These are phyloP conservation scores for Caenorhabditis zanzibari DNA, from an alignment of 2,888 invertebrate species.

Conservation along the genomic window DNA sequence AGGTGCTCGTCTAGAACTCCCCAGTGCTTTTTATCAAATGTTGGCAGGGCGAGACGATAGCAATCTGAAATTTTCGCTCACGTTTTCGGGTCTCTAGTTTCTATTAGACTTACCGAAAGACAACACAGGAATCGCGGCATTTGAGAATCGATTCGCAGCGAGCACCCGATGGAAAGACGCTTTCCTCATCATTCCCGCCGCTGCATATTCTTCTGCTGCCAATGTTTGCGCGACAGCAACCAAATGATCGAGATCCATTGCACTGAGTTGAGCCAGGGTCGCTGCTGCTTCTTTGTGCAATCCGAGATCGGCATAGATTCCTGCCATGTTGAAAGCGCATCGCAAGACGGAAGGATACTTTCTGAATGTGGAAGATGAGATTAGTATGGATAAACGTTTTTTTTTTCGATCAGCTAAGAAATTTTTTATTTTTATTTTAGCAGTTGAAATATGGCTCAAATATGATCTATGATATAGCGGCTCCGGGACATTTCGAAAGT, in stretches of 20 bases:
- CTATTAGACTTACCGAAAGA: slow-evolving; percentile 55
- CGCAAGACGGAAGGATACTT: slow-evolving; percentile 56
- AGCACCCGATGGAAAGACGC: slow-evolving; percentile 90
- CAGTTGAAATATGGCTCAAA: no score
- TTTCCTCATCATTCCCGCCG: slow-evolving; percentile 87
- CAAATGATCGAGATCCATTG: slow-evolving; percentile 92
- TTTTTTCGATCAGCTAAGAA: no score
- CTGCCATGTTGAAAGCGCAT: slow-evolving; percentile 63
- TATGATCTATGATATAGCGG: no score
- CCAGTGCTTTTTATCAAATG: slow-evolving; percentile 73
- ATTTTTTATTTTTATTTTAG: no score
- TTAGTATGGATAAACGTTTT: neutral
- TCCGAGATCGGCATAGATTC: slow-evolving; percentile 88
- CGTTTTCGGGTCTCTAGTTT: neutral
- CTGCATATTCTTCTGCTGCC: slow-evolving; percentile 92
- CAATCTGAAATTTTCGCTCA: no score
- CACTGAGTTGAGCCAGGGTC: slow-evolving; percentile 70
- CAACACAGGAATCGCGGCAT: slow-evolving; percentile 68
- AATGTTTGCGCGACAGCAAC: slow-evolving; percentile 85
- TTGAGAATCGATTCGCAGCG: slow-evolving; percentile 90
- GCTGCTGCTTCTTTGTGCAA: slow-evolving; percentile 91
- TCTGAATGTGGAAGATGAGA: slow-evolving; percentile 28
- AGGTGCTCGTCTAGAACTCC: slow-evolving; percentile 74
- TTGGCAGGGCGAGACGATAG: slow-evolving; percentile 66
- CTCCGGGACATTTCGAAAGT: no score